phyloP scores from a whole-genome alignment of 2,113 vertebrate species.

The Cairina moschata region DNA sequence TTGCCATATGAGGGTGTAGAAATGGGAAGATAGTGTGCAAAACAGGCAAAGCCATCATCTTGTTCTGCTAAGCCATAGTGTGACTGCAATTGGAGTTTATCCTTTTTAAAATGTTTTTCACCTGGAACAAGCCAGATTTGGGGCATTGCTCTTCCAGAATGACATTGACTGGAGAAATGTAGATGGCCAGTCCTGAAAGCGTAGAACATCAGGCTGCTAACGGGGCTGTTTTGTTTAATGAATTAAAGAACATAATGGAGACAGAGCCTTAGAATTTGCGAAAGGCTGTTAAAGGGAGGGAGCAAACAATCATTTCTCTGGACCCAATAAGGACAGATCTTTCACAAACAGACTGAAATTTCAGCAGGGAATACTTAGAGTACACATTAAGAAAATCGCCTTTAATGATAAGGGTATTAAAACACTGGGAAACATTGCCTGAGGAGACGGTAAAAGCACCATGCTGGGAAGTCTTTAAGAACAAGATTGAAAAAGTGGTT shows the following conservation, averaged over 20 bases:
- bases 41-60: background rate
- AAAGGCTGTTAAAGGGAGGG: background rate
- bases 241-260: background rate
- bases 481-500: slow-evolving; percentile 22
- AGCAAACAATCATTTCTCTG: background rate
- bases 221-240: background rate
- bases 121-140: background rate
- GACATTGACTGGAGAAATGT: background rate
- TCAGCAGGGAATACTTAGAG: background rate
- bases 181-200: background rate
- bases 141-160: background rate
- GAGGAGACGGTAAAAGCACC: slow-evolving; percentile 33
- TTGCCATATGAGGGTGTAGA: background rate
- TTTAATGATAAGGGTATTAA: background rate
- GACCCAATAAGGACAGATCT: background rate
- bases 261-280: background rate
- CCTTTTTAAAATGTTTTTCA: background rate
- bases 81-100: background rate
- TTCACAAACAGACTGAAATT: background rate
- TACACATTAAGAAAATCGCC: background rate
- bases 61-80: background rate
- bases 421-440: slow-evolving; percentile 27
- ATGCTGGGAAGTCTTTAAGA: background rate
- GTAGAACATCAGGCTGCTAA: background rate
- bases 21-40: background rate